A percentile compares a stretch with the other conserved stretches of the same genome.
Evolutionary conservation across 2,113 vertebrate species (phyloP).

Genomic region (Mohoua ochrocephala): DNA sequence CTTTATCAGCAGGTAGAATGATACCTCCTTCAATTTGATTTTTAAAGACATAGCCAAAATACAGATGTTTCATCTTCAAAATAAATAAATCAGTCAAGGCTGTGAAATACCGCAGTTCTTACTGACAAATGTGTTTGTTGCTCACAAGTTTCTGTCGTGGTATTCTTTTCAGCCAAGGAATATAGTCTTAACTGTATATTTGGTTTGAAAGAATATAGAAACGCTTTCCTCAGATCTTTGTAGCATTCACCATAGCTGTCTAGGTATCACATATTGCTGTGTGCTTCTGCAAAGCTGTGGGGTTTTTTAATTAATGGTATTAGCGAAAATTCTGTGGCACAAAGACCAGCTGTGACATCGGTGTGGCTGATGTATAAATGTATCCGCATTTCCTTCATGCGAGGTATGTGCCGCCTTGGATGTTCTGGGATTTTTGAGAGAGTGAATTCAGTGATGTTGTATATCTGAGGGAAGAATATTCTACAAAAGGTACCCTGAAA

Average conservation of each 20-base stretch:
- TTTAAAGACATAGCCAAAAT: not conserved
- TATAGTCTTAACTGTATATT: not conserved
- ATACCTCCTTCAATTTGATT: not conserved
- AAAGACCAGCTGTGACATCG: not conserved
- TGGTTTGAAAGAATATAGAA: not conserved
- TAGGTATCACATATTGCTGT: not conserved
- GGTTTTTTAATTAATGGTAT: not conserved
- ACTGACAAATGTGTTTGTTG: not conserved
- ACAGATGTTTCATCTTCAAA: not conserved
- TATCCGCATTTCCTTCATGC: not conserved
- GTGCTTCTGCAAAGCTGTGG: not conserved
- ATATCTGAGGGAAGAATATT: not conserved
- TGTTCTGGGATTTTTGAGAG: not conserved
- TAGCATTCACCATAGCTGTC: not conserved
- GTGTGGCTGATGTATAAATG: not conserved
- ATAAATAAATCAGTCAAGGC: not conserved
- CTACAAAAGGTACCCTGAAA: not conserved
- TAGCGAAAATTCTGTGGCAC: not conserved
- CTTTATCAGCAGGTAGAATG: not conserved
- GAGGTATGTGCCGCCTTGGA: accelerated
- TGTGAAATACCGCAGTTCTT: not conserved
- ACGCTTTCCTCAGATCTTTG: not conserved
- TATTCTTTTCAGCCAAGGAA: not conserved
- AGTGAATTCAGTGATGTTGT: not conserved
- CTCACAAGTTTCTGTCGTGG: not conserved